These are phyloP conservation scores for Intellagama lesueurii DNA, from an alignment of 2,797 vertebrate genomes.

Conservation along the genomic window DNA sequence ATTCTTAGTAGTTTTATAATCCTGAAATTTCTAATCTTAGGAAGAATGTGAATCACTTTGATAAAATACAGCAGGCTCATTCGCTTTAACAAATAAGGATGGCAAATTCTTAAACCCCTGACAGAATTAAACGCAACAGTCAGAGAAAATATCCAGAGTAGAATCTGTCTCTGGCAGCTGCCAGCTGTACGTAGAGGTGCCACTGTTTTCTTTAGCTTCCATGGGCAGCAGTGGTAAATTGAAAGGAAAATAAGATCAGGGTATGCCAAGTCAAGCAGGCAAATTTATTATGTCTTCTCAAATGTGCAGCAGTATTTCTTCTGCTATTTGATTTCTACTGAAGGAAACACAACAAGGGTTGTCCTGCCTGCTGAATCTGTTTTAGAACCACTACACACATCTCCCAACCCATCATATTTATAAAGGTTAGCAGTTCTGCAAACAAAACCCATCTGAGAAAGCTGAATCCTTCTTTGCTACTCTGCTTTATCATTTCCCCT, in stretches of 20 bases:
- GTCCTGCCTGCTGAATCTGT: background rate
- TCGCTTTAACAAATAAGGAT: background rate
- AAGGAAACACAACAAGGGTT: constrained; percentile 11
- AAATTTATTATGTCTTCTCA: constrained; percentile 69
- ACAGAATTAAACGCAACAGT: background rate
- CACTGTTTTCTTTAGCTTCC: constrained; percentile 59
- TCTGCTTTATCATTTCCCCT: background rate
- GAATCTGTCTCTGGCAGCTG: constrained; percentile 27
- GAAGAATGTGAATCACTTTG: background rate
- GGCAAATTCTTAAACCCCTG: background rate
- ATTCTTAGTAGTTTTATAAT: background rate
- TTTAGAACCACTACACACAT: background rate
- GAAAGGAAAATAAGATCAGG: constrained; percentile 75
- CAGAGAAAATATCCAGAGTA: background rate
- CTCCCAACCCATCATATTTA: background rate
- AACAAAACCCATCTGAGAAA: background rate
- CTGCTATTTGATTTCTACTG: background rate
- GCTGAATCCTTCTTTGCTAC: background rate
- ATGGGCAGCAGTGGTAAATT: constrained; percentile 69
- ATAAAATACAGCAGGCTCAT: constrained; percentile 1
- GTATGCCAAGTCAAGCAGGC: constrained; percentile 66
- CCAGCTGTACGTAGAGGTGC: constrained; percentile 48
- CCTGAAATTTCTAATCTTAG: background rate
- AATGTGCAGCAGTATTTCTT: constrained; percentile 54
- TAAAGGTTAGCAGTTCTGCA: background rate